Evolutionary conservation across 2,113 vertebrate species (phyloP).

Genomic region (Xyliphius kryptos): DNA sequence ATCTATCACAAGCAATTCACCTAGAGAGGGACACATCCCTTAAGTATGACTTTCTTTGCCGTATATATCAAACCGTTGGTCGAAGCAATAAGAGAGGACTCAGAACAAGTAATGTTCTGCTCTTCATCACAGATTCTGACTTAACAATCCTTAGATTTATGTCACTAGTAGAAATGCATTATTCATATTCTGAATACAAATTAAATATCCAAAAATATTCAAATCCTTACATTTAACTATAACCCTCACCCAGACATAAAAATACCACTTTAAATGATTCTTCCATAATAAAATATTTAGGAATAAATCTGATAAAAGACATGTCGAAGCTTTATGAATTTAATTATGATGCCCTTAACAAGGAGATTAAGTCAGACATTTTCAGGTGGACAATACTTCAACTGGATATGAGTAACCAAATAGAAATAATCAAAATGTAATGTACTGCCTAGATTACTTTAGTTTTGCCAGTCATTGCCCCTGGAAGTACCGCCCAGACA

Average conservation of each 20-base stretch:
- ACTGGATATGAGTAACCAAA: neutral
- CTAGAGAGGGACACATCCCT: neutral
- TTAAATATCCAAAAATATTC: too few species aligned
- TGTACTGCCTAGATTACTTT: neutral
- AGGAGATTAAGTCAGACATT: constrained; percentile 2
- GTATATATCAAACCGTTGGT: constrained; percentile 9
- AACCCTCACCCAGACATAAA: neutral
- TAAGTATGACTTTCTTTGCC: constrained; percentile 12
- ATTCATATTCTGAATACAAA: neutral
- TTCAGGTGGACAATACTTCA: neutral
- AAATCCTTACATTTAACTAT: neutral
- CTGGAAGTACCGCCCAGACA: neutral
- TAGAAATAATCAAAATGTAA: constrained; percentile 12
- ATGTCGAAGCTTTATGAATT: neutral
- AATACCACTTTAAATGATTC: constrained; percentile 1
- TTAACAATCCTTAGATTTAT: neutral
- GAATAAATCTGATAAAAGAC: neutral
- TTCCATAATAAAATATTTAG: constrained; percentile 8
- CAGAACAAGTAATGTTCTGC: neutral
- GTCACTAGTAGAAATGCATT: neutral
- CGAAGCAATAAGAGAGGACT: constrained; percentile 12
- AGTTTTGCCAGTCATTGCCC: neutral
- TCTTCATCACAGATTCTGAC: neutral
- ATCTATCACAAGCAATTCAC: neutral
- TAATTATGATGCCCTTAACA: constrained; percentile 4